Evolutionary conservation across 1,140 invertebrate species (phyloP).

Genomic region (Nilaparvata lugens): DNA sequence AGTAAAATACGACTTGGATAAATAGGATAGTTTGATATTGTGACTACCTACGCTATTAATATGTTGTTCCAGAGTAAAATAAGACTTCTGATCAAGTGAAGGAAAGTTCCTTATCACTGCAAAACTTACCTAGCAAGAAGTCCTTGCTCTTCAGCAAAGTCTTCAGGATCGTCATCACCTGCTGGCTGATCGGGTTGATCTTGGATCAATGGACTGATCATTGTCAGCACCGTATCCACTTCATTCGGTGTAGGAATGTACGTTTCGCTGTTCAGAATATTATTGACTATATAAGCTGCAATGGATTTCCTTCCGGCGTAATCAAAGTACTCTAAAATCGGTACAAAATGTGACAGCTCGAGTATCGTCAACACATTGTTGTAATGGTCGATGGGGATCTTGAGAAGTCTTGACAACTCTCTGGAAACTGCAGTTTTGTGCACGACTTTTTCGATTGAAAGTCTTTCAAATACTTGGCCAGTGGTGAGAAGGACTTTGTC

Average conservation of each 20-base stretch:
- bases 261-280: slow-evolving; percentile 83
- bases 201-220: slow-evolving; percentile 76
- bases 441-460: slow-evolving; percentile 46
- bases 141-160: slow-evolving; percentile 95
- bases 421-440: slow-evolving; percentile 76
- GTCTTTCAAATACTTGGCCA: slow-evolving; percentile 69
- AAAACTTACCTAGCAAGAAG: slow-evolving; percentile 59
- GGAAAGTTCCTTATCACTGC: no score
- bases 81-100: no score
- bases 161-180: slow-evolving; percentile 74
- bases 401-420: slow-evolving; percentile 85
- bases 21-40: no score
- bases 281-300: slow-evolving; percentile 78
- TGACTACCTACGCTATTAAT: no score
- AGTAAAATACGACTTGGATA: no score
- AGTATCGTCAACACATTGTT: slow-evolving; percentile 85
- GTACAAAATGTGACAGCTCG: slow-evolving; percentile 72
- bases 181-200: slow-evolving; percentile 72
- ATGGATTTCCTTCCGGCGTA: slow-evolving; percentile 80
- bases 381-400: slow-evolving; percentile 91
- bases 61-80: no score
- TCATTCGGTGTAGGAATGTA: slow-evolving; percentile 79
- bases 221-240: slow-evolving; percentile 63
- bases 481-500: slow-evolving; percentile 92
- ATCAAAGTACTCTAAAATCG: slow-evolving; percentile 81